Evolutionary conservation across 2,797 vertebrate species (phyloP).

Genomic region (Dryobates pubescens): DNA sequence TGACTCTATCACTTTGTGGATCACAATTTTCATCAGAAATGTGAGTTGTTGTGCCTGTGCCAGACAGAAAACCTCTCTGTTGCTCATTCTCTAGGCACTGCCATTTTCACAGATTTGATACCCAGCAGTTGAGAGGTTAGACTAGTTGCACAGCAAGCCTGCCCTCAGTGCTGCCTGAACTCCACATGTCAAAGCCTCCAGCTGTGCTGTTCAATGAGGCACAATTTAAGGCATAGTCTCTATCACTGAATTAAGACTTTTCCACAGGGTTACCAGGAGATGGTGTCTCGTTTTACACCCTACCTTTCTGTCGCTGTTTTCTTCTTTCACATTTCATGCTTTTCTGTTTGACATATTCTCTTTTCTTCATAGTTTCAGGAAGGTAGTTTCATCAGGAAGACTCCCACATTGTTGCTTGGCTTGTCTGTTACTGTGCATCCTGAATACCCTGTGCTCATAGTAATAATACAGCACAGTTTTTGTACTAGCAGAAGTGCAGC

Average conservation of each 20-base stretch:
- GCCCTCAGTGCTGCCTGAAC: neutral
- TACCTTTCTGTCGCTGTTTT: neutral
- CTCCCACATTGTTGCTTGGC: neutral
- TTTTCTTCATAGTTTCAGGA: slow-evolving; percentile 5
- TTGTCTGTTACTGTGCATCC: neutral
- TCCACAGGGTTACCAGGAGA: neutral
- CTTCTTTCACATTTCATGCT: neutral
- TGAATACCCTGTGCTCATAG: neutral
- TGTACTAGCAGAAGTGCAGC: slow-evolving; percentile 31
- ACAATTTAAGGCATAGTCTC: neutral
- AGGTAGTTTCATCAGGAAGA: neutral
- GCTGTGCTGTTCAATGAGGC: neutral
- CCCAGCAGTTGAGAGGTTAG: neutral
- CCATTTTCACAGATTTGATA: neutral
- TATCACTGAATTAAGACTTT: neutral
- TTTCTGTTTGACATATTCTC: neutral
- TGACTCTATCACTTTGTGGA: neutral
- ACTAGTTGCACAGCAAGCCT: neutral
- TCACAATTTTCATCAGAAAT: neutral
- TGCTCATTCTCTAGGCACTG: neutral
- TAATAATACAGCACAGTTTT: slow-evolving; percentile 16
- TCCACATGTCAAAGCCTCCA: neutral
- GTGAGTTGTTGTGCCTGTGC: neutral
- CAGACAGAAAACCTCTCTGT: neutral
- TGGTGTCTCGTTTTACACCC: neutral